Conservation (phyloP, 1,140 invertebrate species). For the Zaprionus nigranus region DNA sequence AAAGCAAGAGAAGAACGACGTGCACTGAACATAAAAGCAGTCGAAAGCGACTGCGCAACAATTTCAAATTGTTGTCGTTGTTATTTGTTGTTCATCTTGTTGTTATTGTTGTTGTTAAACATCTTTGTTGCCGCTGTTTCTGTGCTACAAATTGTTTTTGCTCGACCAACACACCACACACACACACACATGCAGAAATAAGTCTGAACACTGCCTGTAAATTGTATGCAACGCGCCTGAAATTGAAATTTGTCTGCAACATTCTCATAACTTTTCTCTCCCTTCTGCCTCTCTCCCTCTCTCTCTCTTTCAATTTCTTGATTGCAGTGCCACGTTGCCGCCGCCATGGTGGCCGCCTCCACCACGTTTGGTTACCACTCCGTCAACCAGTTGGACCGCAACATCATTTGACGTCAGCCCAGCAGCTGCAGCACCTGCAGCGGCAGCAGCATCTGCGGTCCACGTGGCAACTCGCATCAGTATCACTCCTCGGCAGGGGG, state of each 20-base stretch:
- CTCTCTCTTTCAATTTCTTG: constrained; percentile 9
- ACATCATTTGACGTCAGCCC: constrained; percentile 83
- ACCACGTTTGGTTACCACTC: constrained; percentile 83
- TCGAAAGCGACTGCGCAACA: constrained; percentile 64
- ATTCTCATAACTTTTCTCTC: constrained; percentile 15
- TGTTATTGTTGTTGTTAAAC: constrained; percentile 52
- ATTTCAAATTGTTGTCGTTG: constrained; percentile 54
- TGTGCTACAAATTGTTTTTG: constrained; percentile 63
- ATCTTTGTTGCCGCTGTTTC: constrained; percentile 61
- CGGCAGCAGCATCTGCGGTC: constrained; percentile 81
- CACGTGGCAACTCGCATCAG: constrained; percentile 63
- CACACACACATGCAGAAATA: constrained; percentile 16
- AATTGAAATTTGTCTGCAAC: constrained; percentile 57
- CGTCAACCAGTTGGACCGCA: constrained; percentile 81
- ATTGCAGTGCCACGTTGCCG: constrained; percentile 80
- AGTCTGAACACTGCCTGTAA: constrained; percentile 65
- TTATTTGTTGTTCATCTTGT: constrained; percentile 52
- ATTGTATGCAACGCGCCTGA: constrained; percentile 61
- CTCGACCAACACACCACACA: constrained; percentile 30
- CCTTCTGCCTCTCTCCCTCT: constrained; percentile 12
- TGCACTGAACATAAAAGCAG: constrained; percentile 38
- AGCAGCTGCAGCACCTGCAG: constrained; percentile 84
- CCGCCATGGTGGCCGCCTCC: constrained; percentile 82
- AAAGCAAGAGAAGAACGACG: constrained; percentile 25
- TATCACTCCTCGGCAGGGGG: constrained; percentile 63